Base-by-base conservation (phyloP, 2,888 invertebrate genomes). In the Strigamia maritima region DNA sequence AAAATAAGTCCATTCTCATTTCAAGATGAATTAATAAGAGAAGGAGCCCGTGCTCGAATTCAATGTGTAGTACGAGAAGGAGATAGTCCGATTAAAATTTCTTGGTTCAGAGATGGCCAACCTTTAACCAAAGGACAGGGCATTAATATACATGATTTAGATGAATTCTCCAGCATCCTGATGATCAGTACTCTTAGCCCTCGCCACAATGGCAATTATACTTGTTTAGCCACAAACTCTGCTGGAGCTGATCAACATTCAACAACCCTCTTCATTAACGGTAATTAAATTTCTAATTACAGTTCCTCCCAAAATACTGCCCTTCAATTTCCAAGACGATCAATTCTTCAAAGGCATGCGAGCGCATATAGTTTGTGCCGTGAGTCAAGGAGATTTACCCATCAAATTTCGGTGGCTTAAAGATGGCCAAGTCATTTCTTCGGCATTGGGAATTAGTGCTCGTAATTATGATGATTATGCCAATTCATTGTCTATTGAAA, bases 381-480 rank as follows among this genome's bases (percentile, higher is more conserved):
- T 81, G 4, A 79, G 76, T 40, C 79, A 80, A n/a, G 82, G 82
- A 22, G 80, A 81, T 22, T 54, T 81, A 16, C 80, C 82, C 19
- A 49, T 82, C 19, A 79, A 80, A 14, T 78, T 80, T 22, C 78
- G 79, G 4, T 82, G 82, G 85, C 93, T 94, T 86, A 95, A 95
- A 0, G 82, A 76, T 80, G 77, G 78, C 19, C 19, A 35, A 28
- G 22, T 22, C 24, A 77, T 81, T 26, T 10, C 79, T 35, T 26
- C 76, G 7, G 12, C 40, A 16, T 31, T 76, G 80, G 83, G 83
- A 28, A 81, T 83, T 26, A 77, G 70, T 35, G 83, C 82, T 19
- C 80, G 81, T 44, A 81, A 81, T 54, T 79, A 82, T 24, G 83
- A 83, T 28, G 75, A 81, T 16, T 80, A 82, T 26, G 81, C 82